Base-by-base conservation (phyloP, 2,797 vertebrate species). In the Eleutherodactylus coqui region DNA sequence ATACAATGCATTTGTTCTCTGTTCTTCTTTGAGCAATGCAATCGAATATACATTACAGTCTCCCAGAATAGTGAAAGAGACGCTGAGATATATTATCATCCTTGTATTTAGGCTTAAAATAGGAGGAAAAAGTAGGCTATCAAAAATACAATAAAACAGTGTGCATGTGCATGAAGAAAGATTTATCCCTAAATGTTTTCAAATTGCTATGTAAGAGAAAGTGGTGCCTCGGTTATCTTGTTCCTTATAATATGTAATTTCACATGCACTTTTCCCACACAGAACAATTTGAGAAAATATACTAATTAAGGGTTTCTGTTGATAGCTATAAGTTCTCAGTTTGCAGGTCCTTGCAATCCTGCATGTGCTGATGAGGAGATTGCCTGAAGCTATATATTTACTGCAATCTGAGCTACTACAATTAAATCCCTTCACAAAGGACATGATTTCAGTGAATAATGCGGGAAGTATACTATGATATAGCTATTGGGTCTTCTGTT, bases 111-210 rank as follows among this genome's bases (percentile, higher is more conserved):
- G 53, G 11, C 17, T 70, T 72, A 27, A 27, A 82, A 82, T 70
- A 51, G 38, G 13, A 82, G 21, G 47, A 49, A 36, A 78, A 79
- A 72, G 32, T 5, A 36, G 53, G 34, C 67, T 70, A 82, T 55
- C 34, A 38, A 82, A 24, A 55, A 38, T 72, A 72, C n/a, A 82
- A 70, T 72, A 76, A 32, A 72, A 29, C n/a, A 75, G 49, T 67
- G 11, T 34, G 72, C 91, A 89, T 90, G 76, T 67, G 75, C 24
- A n/a, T 70, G n/a, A n/a, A 41, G 19, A 83, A 85, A 78, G 90
- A 85, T 55, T 79, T 78, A 51, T 79, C 47, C 38, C 43, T 79
- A 69, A 85, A 85, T 78, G 76, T 77, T 84, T 76, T 83, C 24
- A 45, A 47, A 58, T 82, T 79, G 75, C 45, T 53, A 70, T 83